Evolutionary conservation across 2,888 invertebrate species (phyloP), one percentile per base, ranked within the genome.

Genomic region (Diarsia dahlii): DNA sequence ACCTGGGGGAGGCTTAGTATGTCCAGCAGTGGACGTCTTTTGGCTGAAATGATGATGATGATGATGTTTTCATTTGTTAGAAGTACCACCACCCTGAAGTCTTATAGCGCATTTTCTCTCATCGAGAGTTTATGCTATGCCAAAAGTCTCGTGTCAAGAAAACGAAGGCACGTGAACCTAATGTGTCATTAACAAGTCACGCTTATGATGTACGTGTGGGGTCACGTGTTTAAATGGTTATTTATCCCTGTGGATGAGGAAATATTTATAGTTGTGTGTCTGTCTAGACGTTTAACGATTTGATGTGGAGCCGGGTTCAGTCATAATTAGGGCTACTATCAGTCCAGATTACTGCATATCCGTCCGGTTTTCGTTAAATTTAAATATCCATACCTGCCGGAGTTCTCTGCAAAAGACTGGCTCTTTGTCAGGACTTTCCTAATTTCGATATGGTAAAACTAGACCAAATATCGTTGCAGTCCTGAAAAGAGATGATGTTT

Each of bases 211-310:
- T 18, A 18, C 28, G 45, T 67, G 3, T 23, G 8, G 12, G 46
- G 50, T 66, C 67, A 67, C 68, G 78, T 78, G 78, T 46, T n/a
- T 12, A 9, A n/a, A 2, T 20, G 60, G 45, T 54, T 3, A 76
- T 39, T 54, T 77, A 56, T 75, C 74, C 46, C 20, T 56, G 5
- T 50, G 1, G 3, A 64, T 3, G 39, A 65, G 48, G 48, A 56
- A 48, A 56, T 56, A 18, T 39, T 8, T 8, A 39, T 9, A 28
- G 3, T 18, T 2, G 1, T 48, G 28, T 50, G 34, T 39, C 13
- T 45, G 58, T 62, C 20, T 28, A 34, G n/a, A 10, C 13, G 18
- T 28, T 50, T 28, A 2, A 28, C 2, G 18, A 64, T 64, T 46
- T 5, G 10, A n/a, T 4, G 18, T 65, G 28, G 18, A 18, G 0